These are phyloP conservation scores for Porphyrio hochstetteri DNA, from an alignment of 2,113 vertebrate species.

Conservation along the genomic window DNA sequence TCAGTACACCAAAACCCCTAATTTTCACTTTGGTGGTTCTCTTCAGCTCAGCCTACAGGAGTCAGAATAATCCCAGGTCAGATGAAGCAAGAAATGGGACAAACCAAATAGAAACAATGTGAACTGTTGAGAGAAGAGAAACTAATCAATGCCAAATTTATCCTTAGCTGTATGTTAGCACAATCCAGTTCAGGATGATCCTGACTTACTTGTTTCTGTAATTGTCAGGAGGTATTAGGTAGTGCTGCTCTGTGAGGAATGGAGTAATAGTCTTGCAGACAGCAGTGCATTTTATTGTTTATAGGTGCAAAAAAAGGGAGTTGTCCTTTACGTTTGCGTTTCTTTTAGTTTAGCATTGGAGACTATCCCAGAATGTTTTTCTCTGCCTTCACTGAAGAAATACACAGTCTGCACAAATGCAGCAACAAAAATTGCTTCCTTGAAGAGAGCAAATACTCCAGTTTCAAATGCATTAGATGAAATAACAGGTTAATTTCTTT, in stretches of 20 bases:
- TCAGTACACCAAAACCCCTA: not conserved
- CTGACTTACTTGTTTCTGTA: slow-evolving; percentile 60
- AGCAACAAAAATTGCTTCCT: not conserved
- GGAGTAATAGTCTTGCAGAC: slow-evolving; percentile 17
- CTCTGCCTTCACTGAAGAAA: not conserved
- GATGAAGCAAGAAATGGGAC: slow-evolving; percentile 31
- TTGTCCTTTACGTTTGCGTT: not conserved
- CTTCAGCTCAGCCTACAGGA: not conserved
- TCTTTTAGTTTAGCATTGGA: not conserved
- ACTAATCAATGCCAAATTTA: slow-evolving; percentile 35
- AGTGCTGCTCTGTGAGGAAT: not conserved
- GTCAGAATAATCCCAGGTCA: not conserved
- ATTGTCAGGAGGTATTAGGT: slow-evolving; percentile 42
- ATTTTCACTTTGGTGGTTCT: not conserved
- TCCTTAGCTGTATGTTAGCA: slow-evolving; percentile 14
- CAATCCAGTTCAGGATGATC: slow-evolving; percentile 50
- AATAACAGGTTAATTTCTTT: slow-evolving; percentile 62
- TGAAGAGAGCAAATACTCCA: not conserved
- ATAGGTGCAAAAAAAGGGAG: not conserved
- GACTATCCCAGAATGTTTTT: not conserved
- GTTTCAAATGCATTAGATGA: slow-evolving; percentile 6
- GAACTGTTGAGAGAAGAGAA: slow-evolving; percentile 45
- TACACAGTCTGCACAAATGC: not conserved
- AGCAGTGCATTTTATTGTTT: not conserved
- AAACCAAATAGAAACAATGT: not conserved